These are phyloP conservation scores for Frankliniella fusca DNA, from an alignment of 2,888 invertebrate genomes.

Conservation along the genomic window DNA sequence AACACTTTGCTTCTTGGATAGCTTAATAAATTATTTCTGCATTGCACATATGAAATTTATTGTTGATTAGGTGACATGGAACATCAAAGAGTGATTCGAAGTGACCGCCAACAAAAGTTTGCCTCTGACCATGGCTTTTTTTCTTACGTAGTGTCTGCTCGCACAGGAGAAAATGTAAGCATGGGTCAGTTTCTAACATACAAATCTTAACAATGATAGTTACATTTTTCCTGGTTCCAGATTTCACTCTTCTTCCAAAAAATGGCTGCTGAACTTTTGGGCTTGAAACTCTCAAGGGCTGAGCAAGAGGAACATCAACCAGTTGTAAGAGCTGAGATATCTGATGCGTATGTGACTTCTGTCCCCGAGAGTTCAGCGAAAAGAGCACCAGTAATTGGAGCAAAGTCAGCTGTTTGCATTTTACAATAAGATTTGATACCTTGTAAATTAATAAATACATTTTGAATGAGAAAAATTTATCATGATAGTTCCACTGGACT, in stretches of 20 bases:
- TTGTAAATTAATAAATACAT: too few relatives aligned
- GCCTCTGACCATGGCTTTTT: slow-evolving; percentile 59
- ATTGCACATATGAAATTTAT: neutral
- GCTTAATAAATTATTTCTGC: neutral
- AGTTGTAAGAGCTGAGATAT: slow-evolving; percentile 63
- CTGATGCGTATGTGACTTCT: slow-evolving; percentile 46
- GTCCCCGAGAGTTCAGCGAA: slow-evolving; percentile 43
- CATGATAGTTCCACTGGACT: too few relatives aligned
- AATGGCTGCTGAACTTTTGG: slow-evolving; percentile 64
- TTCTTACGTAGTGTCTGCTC: slow-evolving; percentile 62
- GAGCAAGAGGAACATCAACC: slow-evolving; percentile 64
- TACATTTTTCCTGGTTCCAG: slow-evolving; percentile 46
- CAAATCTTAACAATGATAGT: neutral
- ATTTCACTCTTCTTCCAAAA: slow-evolving; percentile 62
- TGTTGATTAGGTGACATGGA: slow-evolving; percentile 57
- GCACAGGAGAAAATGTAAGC: slow-evolving; percentile 67
- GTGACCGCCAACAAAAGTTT: slow-evolving; percentile 61
- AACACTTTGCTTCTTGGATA: too few relatives aligned
- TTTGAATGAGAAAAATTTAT: neutral
- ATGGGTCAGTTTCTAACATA: slow-evolving; percentile 31
- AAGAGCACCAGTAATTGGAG: slow-evolving; percentile 48
- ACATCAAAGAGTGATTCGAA: slow-evolving; percentile 64
- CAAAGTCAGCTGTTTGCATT: slow-evolving; percentile 53
- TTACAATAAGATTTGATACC: slow-evolving; percentile 48
- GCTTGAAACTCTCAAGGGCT: slow-evolving; percentile 59